A percentile compares a stretch with the other conserved stretches of the same genome.
Conservation (phyloP, 1,140 invertebrate genomes). For the Nautilus pompilius region DNA sequence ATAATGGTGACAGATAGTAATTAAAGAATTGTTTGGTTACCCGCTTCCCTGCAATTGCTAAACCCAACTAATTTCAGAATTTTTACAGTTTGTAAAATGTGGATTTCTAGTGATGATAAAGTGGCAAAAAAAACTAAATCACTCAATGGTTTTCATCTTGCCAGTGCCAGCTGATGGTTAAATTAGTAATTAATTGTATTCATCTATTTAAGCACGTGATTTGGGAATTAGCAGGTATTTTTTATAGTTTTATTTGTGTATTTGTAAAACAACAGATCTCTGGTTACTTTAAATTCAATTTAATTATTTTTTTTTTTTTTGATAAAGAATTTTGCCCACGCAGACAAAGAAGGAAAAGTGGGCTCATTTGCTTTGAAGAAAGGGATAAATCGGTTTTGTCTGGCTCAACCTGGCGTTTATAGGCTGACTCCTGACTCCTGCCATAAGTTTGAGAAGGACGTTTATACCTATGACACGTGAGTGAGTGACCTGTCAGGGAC, state of each 20-base stretch:
- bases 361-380: slow-evolving; percentile 49
- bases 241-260: not conserved
- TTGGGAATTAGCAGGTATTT: not conserved
- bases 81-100: too few species aligned
- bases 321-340: slow-evolving; percentile 47
- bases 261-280: not conserved
- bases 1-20: too few species aligned
- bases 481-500: too few species aligned
- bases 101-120: too few species aligned
- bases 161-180: too few species aligned
- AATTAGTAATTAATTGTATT: too few species aligned
- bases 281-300: too few species aligned
- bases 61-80: too few species aligned
- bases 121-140: too few species aligned
- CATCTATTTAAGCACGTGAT: not conserved
- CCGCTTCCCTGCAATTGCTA: too few species aligned
- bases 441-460: slow-evolving; percentile 68
- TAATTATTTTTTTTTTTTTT: slow-evolving; percentile 3
- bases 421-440: slow-evolving; percentile 75
- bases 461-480: slow-evolving; percentile 58
- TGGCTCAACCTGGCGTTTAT: slow-evolving; percentile 65
- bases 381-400: slow-evolving; percentile 52
- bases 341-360: slow-evolving; percentile 41
- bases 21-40: too few species aligned
- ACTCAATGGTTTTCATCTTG: too few species aligned